Conservation (phyloP, 2,888 invertebrate genomes). For the Spodoptera littoralis region DNA sequence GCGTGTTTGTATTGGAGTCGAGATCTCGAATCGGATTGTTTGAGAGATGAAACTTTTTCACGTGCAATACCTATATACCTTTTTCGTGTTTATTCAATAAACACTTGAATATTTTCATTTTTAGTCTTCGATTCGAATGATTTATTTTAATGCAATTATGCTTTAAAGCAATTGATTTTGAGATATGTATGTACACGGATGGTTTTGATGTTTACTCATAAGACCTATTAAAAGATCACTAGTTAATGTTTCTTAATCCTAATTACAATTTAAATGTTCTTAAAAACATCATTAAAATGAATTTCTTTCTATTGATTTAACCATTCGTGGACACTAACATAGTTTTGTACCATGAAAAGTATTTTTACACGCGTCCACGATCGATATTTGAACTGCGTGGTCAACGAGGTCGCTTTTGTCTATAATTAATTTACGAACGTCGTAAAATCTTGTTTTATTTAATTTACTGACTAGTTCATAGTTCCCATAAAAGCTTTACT, state of each 20-base stretch:
- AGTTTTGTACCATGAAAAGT: constrained; percentile 11
- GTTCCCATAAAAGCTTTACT: no score
- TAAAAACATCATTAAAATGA: background rate
- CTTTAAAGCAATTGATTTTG: no score
- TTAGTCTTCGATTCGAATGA: no score
- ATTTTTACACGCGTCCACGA: constrained; percentile 37
- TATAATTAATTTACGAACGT: constrained; percentile 58
- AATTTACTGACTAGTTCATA: constrained; percentile 28
- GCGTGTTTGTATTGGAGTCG: constrained; percentile 67
- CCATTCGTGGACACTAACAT: constrained; percentile 6
- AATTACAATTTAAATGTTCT: background rate
- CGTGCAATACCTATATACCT: constrained; percentile 45
- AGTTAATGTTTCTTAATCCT: no score
- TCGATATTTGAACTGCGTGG: constrained; percentile 51
- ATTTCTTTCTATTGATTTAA: background rate
- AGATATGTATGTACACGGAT: no score
- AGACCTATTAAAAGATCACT: no score
- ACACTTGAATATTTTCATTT: no score
- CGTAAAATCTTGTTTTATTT: constrained; percentile 42
- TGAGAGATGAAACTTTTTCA: constrained; percentile 52
- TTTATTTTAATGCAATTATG: no score
- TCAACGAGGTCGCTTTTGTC: constrained; percentile 53
- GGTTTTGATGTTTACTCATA: no score
- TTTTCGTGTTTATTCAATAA: constrained; percentile 24
- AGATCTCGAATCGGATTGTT: constrained; percentile 56